Evolutionary conservation across 2,797 vertebrate genomes (phyloP), one percentile per base, ranked within the genome.

Genomic region (Scomberomorus guttatus): DNA sequence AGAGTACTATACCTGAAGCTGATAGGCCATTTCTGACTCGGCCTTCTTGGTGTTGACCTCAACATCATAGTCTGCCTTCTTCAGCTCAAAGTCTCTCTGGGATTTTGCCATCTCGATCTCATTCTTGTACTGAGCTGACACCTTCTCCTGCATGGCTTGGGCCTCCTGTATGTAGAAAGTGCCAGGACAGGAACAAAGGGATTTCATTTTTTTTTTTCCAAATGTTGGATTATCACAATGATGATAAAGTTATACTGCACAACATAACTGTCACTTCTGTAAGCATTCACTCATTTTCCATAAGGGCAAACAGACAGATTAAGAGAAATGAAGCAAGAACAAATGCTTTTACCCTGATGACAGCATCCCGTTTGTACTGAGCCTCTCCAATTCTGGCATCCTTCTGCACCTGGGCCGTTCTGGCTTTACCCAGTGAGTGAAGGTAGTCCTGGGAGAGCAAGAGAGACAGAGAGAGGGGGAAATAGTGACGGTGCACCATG

Each of bases 331-430:
- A 32, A 55, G 7, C 56, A 60, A 13, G 3, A 61, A 48, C 4
- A 27, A 29, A 62, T 39, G 6, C 14, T 54, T 67, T 94, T 85
- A 98, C 97, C 95, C 91, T 95, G 70, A 98, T 98, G 72, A 97
- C 97, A 0, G 97, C 95, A 10, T 98, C 97, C 29, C 97, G 95
- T 90, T 98, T 98, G 90, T 97, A 97, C 84, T 97, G 96, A 6
- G 97, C 97, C 90, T 98, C 97, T 76, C 97, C 97, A 1, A 98
- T 98, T 70, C 97, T 95, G 44, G 97, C 97, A n/a, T 98, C 97
- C 78, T 92, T 97, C 86, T 98, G 97, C 62, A 98, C 97, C 90
- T 98, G 97, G 6, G 97, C 97, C 0, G 97, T 98, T 52, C 97
- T 95, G 74, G 97, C 97, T 93, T 98, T 98, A 46, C 97, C 97